phyloP scores from a whole-genome alignment of 2,113 vertebrate genomes.

The Pygoscelis antarcticus region DNA sequence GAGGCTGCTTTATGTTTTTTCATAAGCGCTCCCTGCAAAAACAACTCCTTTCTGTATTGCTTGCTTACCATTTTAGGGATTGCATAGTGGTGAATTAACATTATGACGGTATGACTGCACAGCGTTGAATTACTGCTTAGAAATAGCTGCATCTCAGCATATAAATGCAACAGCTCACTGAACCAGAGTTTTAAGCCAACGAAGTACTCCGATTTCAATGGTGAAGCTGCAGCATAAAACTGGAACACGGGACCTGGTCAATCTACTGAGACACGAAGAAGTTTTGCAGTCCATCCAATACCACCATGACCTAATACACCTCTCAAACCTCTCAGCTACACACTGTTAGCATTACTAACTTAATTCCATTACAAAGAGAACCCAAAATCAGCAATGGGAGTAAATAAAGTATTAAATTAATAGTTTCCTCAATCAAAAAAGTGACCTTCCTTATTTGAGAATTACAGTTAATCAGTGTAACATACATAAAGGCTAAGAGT shows the following conservation, averaged over 20 bases:
- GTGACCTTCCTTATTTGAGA: not conserved
- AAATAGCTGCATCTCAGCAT: not conserved
- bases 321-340: not conserved
- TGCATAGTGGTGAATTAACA: not conserved
- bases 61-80: not conserved
- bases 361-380: not conserved
- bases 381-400: not conserved
- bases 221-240: not conserved
- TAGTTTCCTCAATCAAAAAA: not conserved
- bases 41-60: not conserved
- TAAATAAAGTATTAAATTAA: not conserved
- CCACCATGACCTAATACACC: too few relatives aligned
- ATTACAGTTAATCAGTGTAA: not conserved
- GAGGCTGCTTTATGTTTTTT: not conserved
- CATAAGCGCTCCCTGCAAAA: not conserved
- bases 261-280: not conserved
- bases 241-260: fast-evolving
- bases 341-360: not conserved
- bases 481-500: too few relatives aligned
- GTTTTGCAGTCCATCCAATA: too few relatives aligned
- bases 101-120: not conserved
- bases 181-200: not conserved
- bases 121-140: too few relatives aligned
- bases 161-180: not conserved
- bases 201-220: not conserved